A percentile compares a stretch with the other conserved stretches of the same genome.
phyloP scores from a whole-genome alignment of 2,888 invertebrate genomes.

The Pimpla rufipes region DNA sequence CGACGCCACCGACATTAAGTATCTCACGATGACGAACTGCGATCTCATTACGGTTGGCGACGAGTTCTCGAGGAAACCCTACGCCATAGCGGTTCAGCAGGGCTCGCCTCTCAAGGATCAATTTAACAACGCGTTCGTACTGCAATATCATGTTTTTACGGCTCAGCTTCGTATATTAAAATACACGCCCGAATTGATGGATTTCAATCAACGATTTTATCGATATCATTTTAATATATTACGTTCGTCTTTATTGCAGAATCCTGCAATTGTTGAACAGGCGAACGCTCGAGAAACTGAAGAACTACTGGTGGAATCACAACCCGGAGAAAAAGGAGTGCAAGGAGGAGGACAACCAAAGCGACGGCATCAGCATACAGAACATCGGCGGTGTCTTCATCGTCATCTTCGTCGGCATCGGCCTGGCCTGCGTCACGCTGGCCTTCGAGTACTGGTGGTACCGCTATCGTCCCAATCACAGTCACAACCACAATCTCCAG shows the following conservation, averaged over 20 bases:
- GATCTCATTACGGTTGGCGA: constrained; percentile 97
- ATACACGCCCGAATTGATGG: background rate
- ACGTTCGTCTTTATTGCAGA: constrained; percentile 85
- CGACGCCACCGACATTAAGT: constrained; percentile 97
- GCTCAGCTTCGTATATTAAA: too few species aligned
- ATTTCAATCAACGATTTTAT: background rate
- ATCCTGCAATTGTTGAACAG: constrained; percentile 97
- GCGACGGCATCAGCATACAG: constrained; percentile 98
- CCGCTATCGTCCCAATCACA: constrained; percentile 88
- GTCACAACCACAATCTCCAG: constrained; percentile 59
- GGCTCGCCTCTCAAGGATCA: constrained; percentile 97
- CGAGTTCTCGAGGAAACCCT: constrained; percentile 98
- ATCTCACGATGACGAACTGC: constrained; percentile 93
- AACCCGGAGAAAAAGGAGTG: constrained; percentile 92
- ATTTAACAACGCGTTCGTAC: constrained; percentile 96
- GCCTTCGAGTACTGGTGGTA: constrained; percentile 98
- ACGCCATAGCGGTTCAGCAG: constrained; percentile 98
- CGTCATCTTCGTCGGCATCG: constrained; percentile 98
- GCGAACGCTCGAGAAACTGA: constrained; percentile 95
- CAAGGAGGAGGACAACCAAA: constrained; percentile 96
- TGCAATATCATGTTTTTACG: too few species aligned
- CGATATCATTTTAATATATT: background rate
- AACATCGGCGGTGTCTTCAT: constrained; percentile 99
- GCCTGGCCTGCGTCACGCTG: constrained; percentile 95
- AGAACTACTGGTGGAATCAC: constrained; percentile 98